These are phyloP conservation scores for Oriolus oriolus DNA, from an alignment of 2,113 vertebrate genomes.

Conservation along the genomic window DNA sequence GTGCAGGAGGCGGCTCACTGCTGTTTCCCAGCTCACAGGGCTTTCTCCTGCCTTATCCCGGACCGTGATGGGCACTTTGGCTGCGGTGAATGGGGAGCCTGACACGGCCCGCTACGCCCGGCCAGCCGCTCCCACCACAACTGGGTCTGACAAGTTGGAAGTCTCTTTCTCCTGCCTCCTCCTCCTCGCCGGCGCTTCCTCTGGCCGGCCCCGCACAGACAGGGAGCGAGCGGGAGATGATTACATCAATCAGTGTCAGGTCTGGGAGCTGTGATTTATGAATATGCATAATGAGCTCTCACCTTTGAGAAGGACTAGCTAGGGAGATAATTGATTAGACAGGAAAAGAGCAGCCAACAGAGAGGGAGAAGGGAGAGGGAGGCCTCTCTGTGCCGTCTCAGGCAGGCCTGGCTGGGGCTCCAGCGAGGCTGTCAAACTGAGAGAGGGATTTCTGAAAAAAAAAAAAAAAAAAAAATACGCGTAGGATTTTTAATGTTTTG, in stretches of 20 bases:
- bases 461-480: background rate
- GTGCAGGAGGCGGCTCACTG: background rate
- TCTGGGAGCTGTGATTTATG: constrained; percentile 75
- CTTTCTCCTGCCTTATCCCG: background rate
- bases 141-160: constrained; percentile 1
- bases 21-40: background rate
- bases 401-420: constrained; percentile 21
- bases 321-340: constrained; percentile 84
- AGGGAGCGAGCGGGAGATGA: constrained; percentile 45
- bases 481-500: constrained; percentile 22
- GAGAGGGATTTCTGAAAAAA: background rate
- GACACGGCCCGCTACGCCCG: background rate
- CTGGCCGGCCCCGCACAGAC: background rate
- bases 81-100: background rate
- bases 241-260: constrained; percentile 79
- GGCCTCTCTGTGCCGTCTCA: background rate
- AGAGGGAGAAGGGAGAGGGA: constrained; percentile 6
- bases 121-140: background rate
- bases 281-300: constrained; percentile 81
- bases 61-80: background rate
- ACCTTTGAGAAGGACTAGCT: constrained; percentile 75
- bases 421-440: background rate
- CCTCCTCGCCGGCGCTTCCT: background rate
- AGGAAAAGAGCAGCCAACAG: constrained; percentile 73
- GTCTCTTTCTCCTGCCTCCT: background rate